These are phyloP conservation scores for Suillia variegata DNA, from an alignment of 2,888 invertebrate genomes.

Conservation along the genomic window DNA sequence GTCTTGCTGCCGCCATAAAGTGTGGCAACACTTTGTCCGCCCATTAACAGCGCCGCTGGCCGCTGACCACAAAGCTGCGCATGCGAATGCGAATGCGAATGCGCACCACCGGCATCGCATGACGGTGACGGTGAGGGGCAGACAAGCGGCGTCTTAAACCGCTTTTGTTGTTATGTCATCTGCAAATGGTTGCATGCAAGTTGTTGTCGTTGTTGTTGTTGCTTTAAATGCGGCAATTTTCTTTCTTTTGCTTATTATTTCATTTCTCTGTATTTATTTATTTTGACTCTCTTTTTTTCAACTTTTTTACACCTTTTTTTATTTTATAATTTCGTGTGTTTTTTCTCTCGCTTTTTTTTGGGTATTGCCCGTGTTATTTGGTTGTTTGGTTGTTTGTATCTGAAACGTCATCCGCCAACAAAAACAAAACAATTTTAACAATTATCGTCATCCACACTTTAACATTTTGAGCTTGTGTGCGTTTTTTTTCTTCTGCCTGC, in stretches of 20 bases:
- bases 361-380: not conserved
- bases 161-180: constrained; percentile 35
- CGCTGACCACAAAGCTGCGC: constrained; percentile 7
- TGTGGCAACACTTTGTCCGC: too few relatives aligned
- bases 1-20: not conserved
- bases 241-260: not conserved
- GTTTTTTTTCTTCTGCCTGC: too few relatives aligned
- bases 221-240: not conserved
- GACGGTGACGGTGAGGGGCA: too few relatives aligned
- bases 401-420: too few relatives aligned
- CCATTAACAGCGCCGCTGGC: not conserved
- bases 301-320: too few relatives aligned
- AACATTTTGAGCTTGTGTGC: too few relatives aligned
- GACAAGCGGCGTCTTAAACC: constrained; percentile 22
- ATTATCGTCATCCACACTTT: too few relatives aligned
- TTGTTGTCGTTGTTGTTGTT: too few relatives aligned
- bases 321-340: not conserved
- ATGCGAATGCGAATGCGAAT: not conserved
- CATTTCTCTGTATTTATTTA: not conserved
- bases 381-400: too few relatives aligned
- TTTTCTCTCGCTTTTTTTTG: not conserved
- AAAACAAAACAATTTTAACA: too few relatives aligned
- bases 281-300: not conserved
- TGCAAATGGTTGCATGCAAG: constrained; percentile 21
- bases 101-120: not conserved